These are phyloP conservation scores for Leptinotarsa tumamoca DNA, from an alignment of 2,888 invertebrate genomes.

Conservation along the genomic window DNA sequence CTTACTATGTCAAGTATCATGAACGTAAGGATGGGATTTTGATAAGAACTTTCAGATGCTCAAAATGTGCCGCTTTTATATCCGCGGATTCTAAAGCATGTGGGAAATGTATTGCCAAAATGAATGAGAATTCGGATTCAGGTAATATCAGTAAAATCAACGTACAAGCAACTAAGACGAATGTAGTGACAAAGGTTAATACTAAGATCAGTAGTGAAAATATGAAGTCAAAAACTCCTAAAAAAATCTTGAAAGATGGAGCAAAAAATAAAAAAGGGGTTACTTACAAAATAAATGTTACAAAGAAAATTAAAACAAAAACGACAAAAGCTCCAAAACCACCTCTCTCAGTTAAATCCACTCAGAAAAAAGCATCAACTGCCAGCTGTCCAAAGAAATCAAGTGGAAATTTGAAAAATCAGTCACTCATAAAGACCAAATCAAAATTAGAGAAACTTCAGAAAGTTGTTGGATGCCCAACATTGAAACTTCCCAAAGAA, in stretches of 20 bases:
- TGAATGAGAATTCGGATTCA: not conserved
- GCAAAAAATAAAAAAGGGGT: not conserved
- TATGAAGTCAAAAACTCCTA: not conserved
- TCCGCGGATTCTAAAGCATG: not conserved
- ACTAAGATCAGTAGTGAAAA: not conserved
- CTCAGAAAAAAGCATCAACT: not conserved
- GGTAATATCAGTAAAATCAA: not conserved
- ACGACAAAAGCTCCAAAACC: not conserved
- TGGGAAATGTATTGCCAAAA: not conserved
- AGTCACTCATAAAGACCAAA: not conserved
- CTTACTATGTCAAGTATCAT: conserved; percentile 4
- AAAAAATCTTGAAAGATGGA: not conserved
- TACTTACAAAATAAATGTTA: not conserved
- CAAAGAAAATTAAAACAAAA: not conserved
- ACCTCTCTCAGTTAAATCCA: not conserved
- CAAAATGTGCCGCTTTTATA: conserved; percentile 8
- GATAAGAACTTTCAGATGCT: not conserved
- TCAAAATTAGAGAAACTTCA: not conserved
- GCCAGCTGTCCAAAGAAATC: not conserved
- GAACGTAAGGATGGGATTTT: not conserved
- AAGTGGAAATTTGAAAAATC: not conserved
- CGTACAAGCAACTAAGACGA: not conserved
- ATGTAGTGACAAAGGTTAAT: not conserved
- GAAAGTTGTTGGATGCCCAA: not conserved
- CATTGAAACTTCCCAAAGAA: not conserved